Evolutionary conservation across 2,113 vertebrate genomes (phyloP), one percentile per base, ranked within the genome.

Genomic region (Sylvilagus bachmani): DNA sequence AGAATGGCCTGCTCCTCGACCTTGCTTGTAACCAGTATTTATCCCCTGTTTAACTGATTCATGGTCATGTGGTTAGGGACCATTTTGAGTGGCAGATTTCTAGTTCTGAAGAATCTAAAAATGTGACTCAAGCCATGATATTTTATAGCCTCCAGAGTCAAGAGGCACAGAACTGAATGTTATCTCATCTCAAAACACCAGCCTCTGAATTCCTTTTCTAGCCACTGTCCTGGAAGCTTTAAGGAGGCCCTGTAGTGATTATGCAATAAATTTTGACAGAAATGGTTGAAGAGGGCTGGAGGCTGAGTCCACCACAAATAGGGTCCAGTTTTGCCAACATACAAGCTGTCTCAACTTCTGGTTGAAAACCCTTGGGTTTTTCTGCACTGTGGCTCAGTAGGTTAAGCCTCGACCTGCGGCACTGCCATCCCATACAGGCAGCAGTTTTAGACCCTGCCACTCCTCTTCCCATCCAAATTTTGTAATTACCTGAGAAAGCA

Each of bases 181-280:
- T 58, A 58, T 58, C 55, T 58, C 55, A 58, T 58, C 55, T 58
- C 55, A 58, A 58, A 58, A 17, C 6, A 21, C 55, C 55, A 58
- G 55, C 16, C 25, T 53, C 38, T 84, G 16, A 87, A 64, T 22
- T 75, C 10, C 8, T 6, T 27, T 71, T 44, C 70, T 10, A 64
- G 3, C 5, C 2, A 58, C 16, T 49, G 27, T 84, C 33, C 53
- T 58, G 31, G 9, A 84, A 71, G 44, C 70, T 58, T 74, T 44
- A 61, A 3, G 13, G 44, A 53, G 6, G 21, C 13, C 2, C 17
- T n/a, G 5, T 0, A 27, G 1, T 11, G 22, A n/a, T 51, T 11
- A 27, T 31, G 31, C n/a, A 24, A 12, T 44, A 49, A 33, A 75
- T 69, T 33, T 2, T 73, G 53, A 90, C 38, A 29, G 27, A 31